Evolutionary conservation across 2,797 vertebrate genomes (phyloP), one percentile per base, ranked within the genome.

Genomic region (Rhinogobio ventralis): DNA sequence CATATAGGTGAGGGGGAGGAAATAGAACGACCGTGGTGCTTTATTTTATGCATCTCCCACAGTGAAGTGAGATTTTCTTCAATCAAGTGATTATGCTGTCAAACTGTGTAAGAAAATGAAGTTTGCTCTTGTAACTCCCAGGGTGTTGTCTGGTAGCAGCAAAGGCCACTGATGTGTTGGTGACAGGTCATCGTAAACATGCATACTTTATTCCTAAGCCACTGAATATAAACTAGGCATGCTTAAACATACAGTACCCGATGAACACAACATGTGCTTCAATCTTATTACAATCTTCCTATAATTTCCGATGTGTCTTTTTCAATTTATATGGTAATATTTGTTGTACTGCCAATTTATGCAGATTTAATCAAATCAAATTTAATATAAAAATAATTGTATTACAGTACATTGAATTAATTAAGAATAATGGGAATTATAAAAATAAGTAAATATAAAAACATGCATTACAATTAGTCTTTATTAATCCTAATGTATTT

Each of bases 21-120:
- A 90, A 93, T 88, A 91, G 91, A 91, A 92, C 91, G 91, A 92
- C 91, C 82, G 68, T 88, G 89, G 91, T 91, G 92, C 91, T 90
- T 89, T 90, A 90, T 93, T 87, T 90, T 89, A 83, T 90, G 81
- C 60, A 79, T 90, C 90, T 92, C 91, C 93, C 87, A 91, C 90
- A 90, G 93, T 87, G 93, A 67, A 74, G 88, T 89, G 92, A 92
- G 90, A 93, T 94, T 94, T 93, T 91, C 89, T 84, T 53, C 90
- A 87, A 91, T 94, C 86, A 93, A 90, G 87, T 91, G 93, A 93
- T 89, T 88, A 91, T 85, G 91, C 91, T 93, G 93, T 94, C 94
- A 93, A 93, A 92, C 93, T 33, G 92, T 92, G 94, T 93, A 91
- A 91, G 92, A 90, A 94, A 93, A 94, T 93, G 91, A 93, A 93